Evolutionary conservation across 2,797 vertebrate species (phyloP).

Genomic region (Toxotes lorentzi): DNA sequence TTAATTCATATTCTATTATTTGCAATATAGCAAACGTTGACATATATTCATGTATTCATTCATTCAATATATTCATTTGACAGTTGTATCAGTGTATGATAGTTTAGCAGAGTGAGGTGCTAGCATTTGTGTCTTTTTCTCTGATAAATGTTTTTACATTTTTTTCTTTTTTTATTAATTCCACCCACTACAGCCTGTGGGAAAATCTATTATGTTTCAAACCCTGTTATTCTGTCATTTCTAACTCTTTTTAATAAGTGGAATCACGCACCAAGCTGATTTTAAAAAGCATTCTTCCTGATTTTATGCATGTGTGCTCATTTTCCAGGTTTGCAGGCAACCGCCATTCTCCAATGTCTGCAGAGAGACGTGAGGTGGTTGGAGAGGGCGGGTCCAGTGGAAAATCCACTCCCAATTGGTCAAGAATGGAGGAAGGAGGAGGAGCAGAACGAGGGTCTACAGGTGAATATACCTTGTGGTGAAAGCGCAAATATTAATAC

Average conservation of each 20-base stretch:
- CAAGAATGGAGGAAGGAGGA: slow-evolving; percentile 90
- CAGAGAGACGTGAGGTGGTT: slow-evolving; percentile 90
- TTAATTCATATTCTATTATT: background rate
- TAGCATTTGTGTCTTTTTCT: slow-evolving; percentile 29
- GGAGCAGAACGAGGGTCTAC: slow-evolving; percentile 72
- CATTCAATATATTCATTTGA: slow-evolving; percentile 21
- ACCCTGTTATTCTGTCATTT: slow-evolving; percentile 8
- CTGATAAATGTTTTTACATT: slow-evolving; percentile 5
- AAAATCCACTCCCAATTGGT: slow-evolving; percentile 94
- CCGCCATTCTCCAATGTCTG: slow-evolving; percentile 93
- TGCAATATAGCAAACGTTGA: background rate
- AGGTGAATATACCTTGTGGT: slow-evolving; percentile 56
- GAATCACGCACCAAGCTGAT: slow-evolving; percentile 6
- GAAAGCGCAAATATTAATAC: background rate
- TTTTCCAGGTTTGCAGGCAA: slow-evolving; percentile 90
- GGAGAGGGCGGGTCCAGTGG: slow-evolving; percentile 89
- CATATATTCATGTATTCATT: slow-evolving; percentile 12
- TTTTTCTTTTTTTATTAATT: slow-evolving; percentile 3
- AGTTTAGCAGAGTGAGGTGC: slow-evolving; percentile 17
- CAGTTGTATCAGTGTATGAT: slow-evolving; percentile 26
- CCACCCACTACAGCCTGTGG: slow-evolving; percentile 37
- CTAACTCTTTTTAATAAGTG: slow-evolving; percentile 21
- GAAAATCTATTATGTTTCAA: slow-evolving; percentile 35
- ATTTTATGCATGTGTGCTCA: background rate
- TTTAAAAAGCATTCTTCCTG: background rate